Conservation (phyloP, 2,888 invertebrate species). For the Hypolimnas misippus region DNA sequence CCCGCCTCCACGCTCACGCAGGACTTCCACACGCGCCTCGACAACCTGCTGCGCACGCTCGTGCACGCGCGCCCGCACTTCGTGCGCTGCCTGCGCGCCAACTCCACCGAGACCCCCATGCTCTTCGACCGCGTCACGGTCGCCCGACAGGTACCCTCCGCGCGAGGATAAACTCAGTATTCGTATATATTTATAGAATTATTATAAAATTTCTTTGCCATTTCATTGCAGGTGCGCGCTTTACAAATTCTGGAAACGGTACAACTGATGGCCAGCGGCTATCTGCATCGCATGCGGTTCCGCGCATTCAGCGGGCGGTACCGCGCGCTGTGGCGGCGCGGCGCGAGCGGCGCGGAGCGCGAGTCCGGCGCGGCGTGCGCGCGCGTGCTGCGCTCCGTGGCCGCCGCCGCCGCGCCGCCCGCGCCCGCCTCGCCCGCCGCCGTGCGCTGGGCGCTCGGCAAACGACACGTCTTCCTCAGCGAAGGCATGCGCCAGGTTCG, state of each 20-base stretch:
- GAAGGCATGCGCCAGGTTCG: constrained; percentile 95
- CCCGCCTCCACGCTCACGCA: constrained; percentile 95
- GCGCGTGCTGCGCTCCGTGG: constrained; percentile 91
- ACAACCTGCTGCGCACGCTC: constrained; percentile 94
- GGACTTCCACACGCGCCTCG: constrained; percentile 97
- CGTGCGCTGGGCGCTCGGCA: constrained; percentile 94
- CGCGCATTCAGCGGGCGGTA: constrained; percentile 95
- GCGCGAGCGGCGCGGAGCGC: constrained; percentile 89
- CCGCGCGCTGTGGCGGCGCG: constrained; percentile 92
- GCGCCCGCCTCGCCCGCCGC: constrained; percentile 87
- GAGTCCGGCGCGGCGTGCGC: constrained; percentile 83
- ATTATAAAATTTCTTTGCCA: too few relatives aligned
- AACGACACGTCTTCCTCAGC: constrained; percentile 96
- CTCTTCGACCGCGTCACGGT: constrained; percentile 93
- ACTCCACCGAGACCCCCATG: constrained; percentile 91
- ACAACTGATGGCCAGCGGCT: constrained; percentile 97
- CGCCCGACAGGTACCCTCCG: constrained; percentile 87
- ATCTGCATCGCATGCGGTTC: constrained; percentile 97
- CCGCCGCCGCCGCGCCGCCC: constrained; percentile 90
- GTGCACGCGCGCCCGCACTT: constrained; percentile 98
- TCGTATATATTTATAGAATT: too few relatives aligned
- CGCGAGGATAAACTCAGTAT: background rate
- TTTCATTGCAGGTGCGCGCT: constrained; percentile 86
- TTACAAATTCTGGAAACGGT: constrained; percentile 97
- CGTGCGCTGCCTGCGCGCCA: constrained; percentile 95